Base-by-base conservation (phyloP, 2,888 invertebrate species). In the Odontomyia ornata region DNA sequence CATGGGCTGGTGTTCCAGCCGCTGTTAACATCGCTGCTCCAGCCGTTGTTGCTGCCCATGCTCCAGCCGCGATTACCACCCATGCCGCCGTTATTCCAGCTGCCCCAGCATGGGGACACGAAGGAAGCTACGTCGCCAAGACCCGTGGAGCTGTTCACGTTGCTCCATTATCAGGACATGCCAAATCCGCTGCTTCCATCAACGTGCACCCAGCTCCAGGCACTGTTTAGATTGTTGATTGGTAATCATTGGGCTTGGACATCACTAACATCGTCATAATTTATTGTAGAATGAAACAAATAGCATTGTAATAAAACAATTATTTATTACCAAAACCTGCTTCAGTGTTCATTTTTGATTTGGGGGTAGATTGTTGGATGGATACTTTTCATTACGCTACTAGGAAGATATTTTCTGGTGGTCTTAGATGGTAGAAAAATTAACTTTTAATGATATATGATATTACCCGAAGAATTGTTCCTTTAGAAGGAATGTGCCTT, bases 161-260 rank as follows among this genome's bases (percentile, higher is more conserved):
- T 47, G 87, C 87, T 75, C 86, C 87, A n/a, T 82, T 87, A 56
- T 86, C 87, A 36, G 85, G 86, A 81, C 87, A 87, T 80, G 65
- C 67, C 28, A 69, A 76, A 47, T 79, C 79, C 30, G 79, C 77
- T 43, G 67, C 79, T 64, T 75, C 78, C 23, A 83, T 87, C 79
- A 87, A 87, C 82, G 83, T 86, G 18, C 85, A 85, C 73, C 87
- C 87, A 77, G 87, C 87, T 47, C 86, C 87, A 80, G 87, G 87
- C 82, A 87, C 87, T 62, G 21, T 77, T 30, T 77, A 78, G 76
- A 75, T 77, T 57, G 18, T 13, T 60, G 60, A 60, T 60, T 60
- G 60, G 13, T 23, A 18, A 13, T 9, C 7, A 4, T 60, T 36
- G 36, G 9, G 9, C 5, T 5, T 36, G 36, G 9, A 75, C 36